These are phyloP conservation scores for Nebria ingens DNA, from an alignment of 1,140 invertebrate species.

Conservation along the genomic window DNA sequence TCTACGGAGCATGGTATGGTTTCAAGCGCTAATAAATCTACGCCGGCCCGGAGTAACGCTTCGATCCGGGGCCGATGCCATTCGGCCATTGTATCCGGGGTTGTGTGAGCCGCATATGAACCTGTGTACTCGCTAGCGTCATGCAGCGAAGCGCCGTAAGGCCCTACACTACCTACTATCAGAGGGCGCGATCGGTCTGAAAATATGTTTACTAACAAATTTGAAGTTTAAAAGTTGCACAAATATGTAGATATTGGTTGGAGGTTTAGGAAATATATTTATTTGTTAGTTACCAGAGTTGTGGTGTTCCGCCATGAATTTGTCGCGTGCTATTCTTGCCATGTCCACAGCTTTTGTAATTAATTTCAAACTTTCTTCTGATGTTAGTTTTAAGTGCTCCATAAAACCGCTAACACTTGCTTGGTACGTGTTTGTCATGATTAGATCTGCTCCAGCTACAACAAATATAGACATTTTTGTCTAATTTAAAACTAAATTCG, in stretches of 20 bases:
- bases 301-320: conserved; percentile 45
- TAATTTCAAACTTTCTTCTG: conserved; percentile 50
- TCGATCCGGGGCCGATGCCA: conserved; percentile 74
- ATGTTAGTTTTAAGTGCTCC: conserved; percentile 51
- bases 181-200: conserved; percentile 33
- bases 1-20: conserved; percentile 78
- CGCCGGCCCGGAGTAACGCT: conserved; percentile 62
- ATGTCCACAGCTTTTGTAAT: conserved; percentile 59
- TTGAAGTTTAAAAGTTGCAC: no score
- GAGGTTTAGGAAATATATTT: neutral
- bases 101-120: conserved; percentile 59
- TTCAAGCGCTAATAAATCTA: conserved; percentile 77
- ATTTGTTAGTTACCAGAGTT: conserved; percentile 30
- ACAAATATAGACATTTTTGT: conserved; percentile 20
- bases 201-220: no score
- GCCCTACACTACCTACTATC: conserved; percentile 77
- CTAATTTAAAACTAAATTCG: no score
- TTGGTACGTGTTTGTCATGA: conserved; percentile 84
- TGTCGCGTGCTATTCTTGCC: conserved; percentile 48
- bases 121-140: conserved; percentile 88
- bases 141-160: conserved; percentile 77
- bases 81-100: conserved; percentile 53
- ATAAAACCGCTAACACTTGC: conserved; percentile 68
- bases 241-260: no score
- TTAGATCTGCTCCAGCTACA: conserved; percentile 74